Evolutionary conservation across 2,888 invertebrate species (phyloP), one percentile per base, ranked within the genome.

Genomic region (Germaria angustata): DNA sequence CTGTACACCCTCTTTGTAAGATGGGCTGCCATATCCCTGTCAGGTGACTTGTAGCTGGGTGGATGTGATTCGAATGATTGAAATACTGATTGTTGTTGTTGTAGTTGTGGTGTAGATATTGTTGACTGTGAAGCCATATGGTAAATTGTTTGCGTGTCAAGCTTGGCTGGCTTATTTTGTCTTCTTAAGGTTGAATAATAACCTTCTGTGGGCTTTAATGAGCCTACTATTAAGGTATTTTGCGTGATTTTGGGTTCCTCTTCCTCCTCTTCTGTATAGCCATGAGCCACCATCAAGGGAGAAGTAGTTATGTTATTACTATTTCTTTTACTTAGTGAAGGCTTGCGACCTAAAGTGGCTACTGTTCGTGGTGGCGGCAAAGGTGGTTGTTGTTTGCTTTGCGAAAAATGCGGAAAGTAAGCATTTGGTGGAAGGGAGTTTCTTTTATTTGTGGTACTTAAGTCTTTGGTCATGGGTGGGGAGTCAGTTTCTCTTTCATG

Each of bases 311-410:
- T 86, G 46, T 86, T 89, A 72, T 91, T 91, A 85, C 91, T 92
- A 44, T 91, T 89, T 7, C 92, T 88, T n/a, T 91, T 88, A 2
- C 81, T 80, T 2, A 34, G 39, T 34, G 89, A 87, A 4, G 86
- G 86, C 32, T 86, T 86, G 49, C 94, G 91, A 24, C 94, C 94
- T 65, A 95, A 91, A 4, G 95, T 95, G 36, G 93, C 93, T 1
- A 94, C 94, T 3, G 94, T 94, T 87, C 96, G 92, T 0, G 95
- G 96, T 0, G 96, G 96, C 2, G 96, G 96, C 80, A 94, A 92
- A 0, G 95, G 95, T 0, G 95, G 94, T 75, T 93, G 90, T 89
- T 73, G 84, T 46, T 73, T 79, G 34, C 73, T 79, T 66, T 72
- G 80, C 9, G 24, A 61, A 80, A 81, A 85, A 87, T 89, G 63